These are phyloP conservation scores for Anguilla japonica DNA, from an alignment of 2,113 vertebrate genomes.

Conservation along the genomic window DNA sequence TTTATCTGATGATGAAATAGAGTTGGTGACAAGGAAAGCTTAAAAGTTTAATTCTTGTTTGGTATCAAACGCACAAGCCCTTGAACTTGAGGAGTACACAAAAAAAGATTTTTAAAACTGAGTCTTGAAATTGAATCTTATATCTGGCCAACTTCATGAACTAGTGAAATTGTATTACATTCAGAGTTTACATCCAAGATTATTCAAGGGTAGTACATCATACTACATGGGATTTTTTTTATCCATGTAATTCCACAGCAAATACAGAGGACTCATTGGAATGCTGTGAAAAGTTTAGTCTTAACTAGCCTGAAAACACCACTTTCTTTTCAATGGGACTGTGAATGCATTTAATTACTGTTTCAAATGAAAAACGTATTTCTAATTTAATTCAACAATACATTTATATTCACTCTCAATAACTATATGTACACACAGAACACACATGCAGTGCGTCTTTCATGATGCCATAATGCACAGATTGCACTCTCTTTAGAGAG, in stretches of 20 bases:
- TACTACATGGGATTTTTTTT: too few species aligned
- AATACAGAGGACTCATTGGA: not conserved
- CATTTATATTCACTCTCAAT: not conserved
- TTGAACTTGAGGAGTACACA: not conserved
- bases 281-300: not conserved
- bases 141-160: not conserved
- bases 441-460: not conserved
- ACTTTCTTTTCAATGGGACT: not conserved
- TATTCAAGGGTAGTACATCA: too few species aligned
- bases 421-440: not conserved
- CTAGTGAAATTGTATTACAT: not conserved
- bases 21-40: not conserved
- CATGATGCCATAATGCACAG: not conserved
- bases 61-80: not conserved
- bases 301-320: not conserved
- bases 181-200: too few species aligned
- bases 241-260: not conserved
- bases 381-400: not conserved
- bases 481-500: not conserved
- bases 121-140: not conserved
- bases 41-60: not conserved
- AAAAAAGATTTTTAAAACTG: not conserved
- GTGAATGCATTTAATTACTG: not conserved
- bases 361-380: not conserved
- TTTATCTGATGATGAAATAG: not conserved